Conservation (phyloP, 2,797 vertebrate genomes). For the Limnodromus scolopaceus region DNA sequence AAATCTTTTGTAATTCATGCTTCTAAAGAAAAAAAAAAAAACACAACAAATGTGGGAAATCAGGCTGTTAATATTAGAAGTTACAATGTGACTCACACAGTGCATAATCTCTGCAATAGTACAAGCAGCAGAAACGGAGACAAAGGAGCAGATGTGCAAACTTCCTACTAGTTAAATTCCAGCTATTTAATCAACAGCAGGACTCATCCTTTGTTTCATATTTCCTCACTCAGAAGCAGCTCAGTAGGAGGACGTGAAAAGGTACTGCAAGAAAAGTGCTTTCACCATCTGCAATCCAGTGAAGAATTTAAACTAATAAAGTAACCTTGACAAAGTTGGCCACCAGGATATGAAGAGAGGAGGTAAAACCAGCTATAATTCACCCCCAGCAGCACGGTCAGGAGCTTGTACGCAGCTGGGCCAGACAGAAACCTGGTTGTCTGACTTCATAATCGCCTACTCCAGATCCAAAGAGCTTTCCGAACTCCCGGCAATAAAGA, state of each 20-base stretch:
- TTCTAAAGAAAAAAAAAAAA: not conserved
- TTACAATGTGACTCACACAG: constrained; percentile 31
- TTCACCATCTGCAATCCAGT: not conserved
- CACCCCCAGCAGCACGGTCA: not conserved
- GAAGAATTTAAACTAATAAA: not conserved
- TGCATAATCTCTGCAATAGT: not conserved
- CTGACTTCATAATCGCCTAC: not conserved
- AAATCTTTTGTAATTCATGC: constrained; percentile 18
- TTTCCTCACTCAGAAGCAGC: not conserved
- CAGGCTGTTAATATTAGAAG: constrained; percentile 52
- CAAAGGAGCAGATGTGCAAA: constrained; percentile 65
- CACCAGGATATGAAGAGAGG: not conserved
- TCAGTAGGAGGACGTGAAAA: not conserved
- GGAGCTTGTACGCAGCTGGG: not conserved
- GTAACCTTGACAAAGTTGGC: not conserved
- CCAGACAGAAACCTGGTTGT: not conserved
- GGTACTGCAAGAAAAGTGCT: not conserved
- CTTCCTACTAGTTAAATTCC: constrained; percentile 32
- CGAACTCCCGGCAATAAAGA: not conserved
- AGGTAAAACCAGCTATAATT: not conserved
- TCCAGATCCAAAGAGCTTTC: not conserved
- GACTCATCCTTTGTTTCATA: not conserved
- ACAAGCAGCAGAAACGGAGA: not conserved
- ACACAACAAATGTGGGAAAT: not conserved
- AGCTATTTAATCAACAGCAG: constrained; percentile 37